Evolutionary conservation across 2,113 vertebrate species (phyloP).

Genomic region (Dunckerocampus dactyliophorus): DNA sequence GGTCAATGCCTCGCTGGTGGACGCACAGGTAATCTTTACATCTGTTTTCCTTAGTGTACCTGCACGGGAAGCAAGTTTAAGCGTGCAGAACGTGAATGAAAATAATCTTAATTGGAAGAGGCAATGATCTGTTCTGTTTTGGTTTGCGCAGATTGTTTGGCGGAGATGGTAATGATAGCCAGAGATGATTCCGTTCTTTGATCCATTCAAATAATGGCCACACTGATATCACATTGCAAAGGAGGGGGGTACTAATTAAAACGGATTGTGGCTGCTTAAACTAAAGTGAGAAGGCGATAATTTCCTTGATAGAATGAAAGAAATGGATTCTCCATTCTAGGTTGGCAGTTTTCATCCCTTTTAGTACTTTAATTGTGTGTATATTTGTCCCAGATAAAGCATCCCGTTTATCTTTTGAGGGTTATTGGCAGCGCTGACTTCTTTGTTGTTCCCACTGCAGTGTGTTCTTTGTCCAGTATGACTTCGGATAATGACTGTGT

Average conservation of each 20-base stretch:
- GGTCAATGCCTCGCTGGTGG: conserved; percentile 85
- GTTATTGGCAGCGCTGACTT: conserved; percentile 29
- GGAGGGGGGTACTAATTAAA: conserved; percentile 30
- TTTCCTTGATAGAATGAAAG: conserved; percentile 45
- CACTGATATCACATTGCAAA: conserved; percentile 34
- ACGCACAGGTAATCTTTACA: conserved; percentile 79
- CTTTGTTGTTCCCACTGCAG: conserved; percentile 42
- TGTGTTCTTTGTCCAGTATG: conserved; percentile 47
- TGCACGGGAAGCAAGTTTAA: not conserved
- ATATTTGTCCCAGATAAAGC: conserved; percentile 53
- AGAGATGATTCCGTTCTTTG: conserved; percentile 25
- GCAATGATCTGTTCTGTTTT: conserved; percentile 12
- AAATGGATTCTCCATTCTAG: conserved; percentile 27
- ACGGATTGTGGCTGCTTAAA: conserved; percentile 38
- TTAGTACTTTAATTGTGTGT: conserved; percentile 39
- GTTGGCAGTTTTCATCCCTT: conserved; percentile 42
- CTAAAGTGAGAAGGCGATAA: conserved; percentile 25
- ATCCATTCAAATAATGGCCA: conserved; percentile 33
- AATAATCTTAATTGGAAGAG: not conserved
- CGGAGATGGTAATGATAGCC: conserved; percentile 31
- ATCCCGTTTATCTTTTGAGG: conserved; percentile 35
- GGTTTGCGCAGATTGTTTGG: conserved; percentile 17
- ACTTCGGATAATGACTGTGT: conserved; percentile 45
- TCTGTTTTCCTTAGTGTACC: not conserved
- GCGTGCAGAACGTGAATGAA: not conserved